Conservation (phyloP, 2,113 vertebrate species). For the Albula glossodonta region DNA sequence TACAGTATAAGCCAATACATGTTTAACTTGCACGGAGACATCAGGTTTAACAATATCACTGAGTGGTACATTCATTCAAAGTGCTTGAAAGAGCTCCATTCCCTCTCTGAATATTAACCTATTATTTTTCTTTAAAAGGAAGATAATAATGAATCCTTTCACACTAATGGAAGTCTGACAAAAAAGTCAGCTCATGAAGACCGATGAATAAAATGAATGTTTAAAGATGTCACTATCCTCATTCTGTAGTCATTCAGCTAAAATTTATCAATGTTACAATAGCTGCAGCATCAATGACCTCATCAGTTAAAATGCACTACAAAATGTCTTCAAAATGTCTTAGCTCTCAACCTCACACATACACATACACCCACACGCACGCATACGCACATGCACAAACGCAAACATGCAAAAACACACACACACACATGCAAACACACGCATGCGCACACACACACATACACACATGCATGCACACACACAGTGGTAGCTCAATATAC, state of each 20-base stretch:
- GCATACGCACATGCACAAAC: too few species aligned
- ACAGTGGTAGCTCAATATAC: not conserved
- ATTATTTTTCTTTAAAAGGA: conserved; percentile 7
- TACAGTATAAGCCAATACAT: not conserved
- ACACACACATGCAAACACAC: too few species aligned
- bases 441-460: too few species aligned
- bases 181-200: conserved; percentile 53
- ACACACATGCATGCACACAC: not conserved
- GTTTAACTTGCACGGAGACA: conserved; percentile 18
- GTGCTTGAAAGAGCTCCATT: conserved; percentile 69
- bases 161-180: conserved; percentile 56
- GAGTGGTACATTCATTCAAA: conserved; percentile 73
- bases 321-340: not conserved
- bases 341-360: not conserved
- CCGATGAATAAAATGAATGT: conserved; percentile 53
- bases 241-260: conserved; percentile 49
- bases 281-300: conserved; percentile 45
- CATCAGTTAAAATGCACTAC: conserved; percentile 38
- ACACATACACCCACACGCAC: not conserved
- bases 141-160: conserved; percentile 61
- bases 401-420: not conserved
- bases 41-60: conserved; percentile 63
- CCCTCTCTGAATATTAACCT: conserved; percentile 59
- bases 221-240: conserved; percentile 66
- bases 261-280: conserved; percentile 44